These are phyloP conservation scores for Aleiodes sp. DNA, from an alignment of 1,140 invertebrate species.

Conservation along the genomic window DNA sequence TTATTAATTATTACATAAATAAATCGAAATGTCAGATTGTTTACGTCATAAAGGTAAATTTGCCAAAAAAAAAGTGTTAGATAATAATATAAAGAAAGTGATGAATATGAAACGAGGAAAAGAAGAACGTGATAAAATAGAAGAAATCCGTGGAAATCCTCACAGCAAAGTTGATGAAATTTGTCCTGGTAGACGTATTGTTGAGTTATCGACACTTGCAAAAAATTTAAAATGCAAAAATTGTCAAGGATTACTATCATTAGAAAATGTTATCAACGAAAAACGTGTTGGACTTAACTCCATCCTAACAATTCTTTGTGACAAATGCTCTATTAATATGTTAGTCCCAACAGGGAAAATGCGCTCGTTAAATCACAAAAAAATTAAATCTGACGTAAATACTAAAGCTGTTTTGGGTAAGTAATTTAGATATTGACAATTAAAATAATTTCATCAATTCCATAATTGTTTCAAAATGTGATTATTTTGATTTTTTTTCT, in stretches of 20 bases:
- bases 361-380: background rate
- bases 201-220: background rate
- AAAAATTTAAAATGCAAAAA: background rate
- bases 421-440: background rate
- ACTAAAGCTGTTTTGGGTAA: constrained; percentile 4
- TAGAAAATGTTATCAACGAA: background rate
- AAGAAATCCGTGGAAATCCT: background rate
- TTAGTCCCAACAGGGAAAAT: constrained; percentile 6
- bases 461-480: background rate
- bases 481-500: background rate
- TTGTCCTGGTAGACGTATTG: background rate
- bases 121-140: background rate
- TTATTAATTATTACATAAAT: no score
- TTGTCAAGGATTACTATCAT: background rate
- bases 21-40: no score
- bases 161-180: background rate
- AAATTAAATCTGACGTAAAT: constrained; percentile 1
- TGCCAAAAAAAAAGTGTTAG: background rate
- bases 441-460: background rate
- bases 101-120: background rate
- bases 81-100: background rate
- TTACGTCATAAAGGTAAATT: background rate
- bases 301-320: background rate
- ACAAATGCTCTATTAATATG: background rate
- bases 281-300: background rate